Evolutionary conservation across 2,797 vertebrate genomes (phyloP), one percentile per base, ranked within the genome.

Genomic region (Cossypha polioptera): DNA sequence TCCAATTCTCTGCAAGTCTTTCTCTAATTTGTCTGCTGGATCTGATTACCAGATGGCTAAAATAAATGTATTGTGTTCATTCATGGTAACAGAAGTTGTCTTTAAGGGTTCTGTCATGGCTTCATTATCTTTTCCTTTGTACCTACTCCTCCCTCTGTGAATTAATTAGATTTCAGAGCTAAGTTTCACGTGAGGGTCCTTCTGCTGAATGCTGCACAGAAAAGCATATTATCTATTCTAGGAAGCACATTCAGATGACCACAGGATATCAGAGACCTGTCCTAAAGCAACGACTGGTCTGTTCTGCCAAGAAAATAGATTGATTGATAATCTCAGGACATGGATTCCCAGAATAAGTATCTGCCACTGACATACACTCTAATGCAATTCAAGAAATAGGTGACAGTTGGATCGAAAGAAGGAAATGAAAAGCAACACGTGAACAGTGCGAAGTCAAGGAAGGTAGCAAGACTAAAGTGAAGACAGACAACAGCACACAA

Each of bases 31-130:
- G 85, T 90, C 85, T 90, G 76, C 81, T 6, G 6, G 75, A 93
- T 94, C 85, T 86, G 91, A 96, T 96, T 91, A 94, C 87, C 96
- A 96, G 96, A 96, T 96, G 94, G 92, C 89, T 75, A 75, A 96
- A 96, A 94, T 86, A 86, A 86, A 88, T 29, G 73, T 40, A 94
- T 94, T 95, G 91, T 96, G 85, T 36, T 73, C 79, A 86, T 79
- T 93, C 72, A 84, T 2, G 40, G 89, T 47, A 96, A 95, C 94
- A 95, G 87, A 92, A 95, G 94, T 78, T 88, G 84, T 91, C 92
- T 96, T 89, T 66, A 89, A 88, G 69, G 86, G 69, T 45, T 91
- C 69, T 94, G 91, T 86, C 92, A 91, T 0, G 4, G 92, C 54
- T 92, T 90, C 45, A 36, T 73, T 86, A 75, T 78, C 66, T 94